Percentiles rank a stretch among this genome's conserved stretches.
phyloP scores from a whole-genome alignment of 2,113 vertebrate species.

The Notarius quadriscutis region DNA sequence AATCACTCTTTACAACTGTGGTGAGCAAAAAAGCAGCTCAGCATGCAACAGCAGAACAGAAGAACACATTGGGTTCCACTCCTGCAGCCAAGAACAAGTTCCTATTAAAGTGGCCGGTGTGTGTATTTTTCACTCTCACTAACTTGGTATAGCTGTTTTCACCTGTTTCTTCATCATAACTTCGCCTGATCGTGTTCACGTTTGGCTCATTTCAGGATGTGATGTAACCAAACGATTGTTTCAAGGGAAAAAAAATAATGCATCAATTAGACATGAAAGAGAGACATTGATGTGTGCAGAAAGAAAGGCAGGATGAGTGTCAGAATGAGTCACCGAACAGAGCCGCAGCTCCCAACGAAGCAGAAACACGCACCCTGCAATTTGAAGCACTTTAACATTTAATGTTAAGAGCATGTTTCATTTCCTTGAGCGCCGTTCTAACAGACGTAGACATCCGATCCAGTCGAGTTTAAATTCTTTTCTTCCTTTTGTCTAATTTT shows the following conservation, averaged over 20 bases:
- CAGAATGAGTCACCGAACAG: not conserved
- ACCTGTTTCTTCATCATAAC: not conserved
- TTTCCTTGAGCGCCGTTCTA: not conserved
- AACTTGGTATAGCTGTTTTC: not conserved
- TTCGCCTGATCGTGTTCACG: not conserved
- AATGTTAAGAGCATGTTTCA: slow-evolving; percentile 7
- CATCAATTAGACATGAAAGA: not conserved
- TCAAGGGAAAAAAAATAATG: not conserved
- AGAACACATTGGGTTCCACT: too few relatives aligned
- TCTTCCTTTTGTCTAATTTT: not conserved
- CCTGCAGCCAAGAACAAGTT: too few relatives aligned
- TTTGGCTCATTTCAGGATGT: not conserved
- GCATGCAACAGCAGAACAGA: too few relatives aligned
- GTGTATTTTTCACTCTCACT: too few relatives aligned
- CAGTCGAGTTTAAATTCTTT: not conserved
- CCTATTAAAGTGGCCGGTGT: too few relatives aligned
- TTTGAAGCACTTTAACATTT: slow-evolving; percentile 27
- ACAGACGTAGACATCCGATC: not conserved
- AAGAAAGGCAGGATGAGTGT: not conserved
- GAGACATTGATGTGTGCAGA: not conserved
- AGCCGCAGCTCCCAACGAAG: not conserved
- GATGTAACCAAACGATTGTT: not conserved
- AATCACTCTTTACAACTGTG: too few relatives aligned
- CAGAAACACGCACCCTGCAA: not conserved
- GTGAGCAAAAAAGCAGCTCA: too few relatives aligned